Conservation (phyloP, 2,888 invertebrate genomes). For the Chorisops tibialis region DNA sequence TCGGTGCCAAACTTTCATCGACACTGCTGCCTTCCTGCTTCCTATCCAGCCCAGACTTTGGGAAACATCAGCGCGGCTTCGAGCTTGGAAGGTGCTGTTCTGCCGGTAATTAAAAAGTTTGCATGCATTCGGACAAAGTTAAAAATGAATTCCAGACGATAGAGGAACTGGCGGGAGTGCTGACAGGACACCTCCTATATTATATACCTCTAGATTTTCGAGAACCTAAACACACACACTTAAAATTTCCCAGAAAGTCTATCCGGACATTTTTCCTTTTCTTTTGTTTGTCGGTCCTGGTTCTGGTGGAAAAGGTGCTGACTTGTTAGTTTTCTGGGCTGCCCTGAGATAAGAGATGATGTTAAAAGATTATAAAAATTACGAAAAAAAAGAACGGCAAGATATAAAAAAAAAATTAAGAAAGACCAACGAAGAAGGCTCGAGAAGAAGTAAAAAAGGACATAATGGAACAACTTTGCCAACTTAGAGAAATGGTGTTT, state of each 20-base stretch:
- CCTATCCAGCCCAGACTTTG: too few species aligned
- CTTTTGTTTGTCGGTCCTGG: slow-evolving; percentile 9
- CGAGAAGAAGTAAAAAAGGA: background rate
- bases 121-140: slow-evolving; percentile 11
- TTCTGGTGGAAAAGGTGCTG: slow-evolving; percentile 14
- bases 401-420: background rate
- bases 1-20: too few species aligned
- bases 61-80: too few species aligned
- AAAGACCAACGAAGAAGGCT: background rate
- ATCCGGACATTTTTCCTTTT: slow-evolving; percentile 16
- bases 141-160: slow-evolving; percentile 15
- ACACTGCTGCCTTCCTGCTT: too few species aligned
- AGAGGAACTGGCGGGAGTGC: background rate
- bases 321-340: slow-evolving; percentile 4
- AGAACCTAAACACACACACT: background rate
- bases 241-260: background rate
- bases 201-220: too few species aligned
- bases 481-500: slow-evolving; percentile 19
- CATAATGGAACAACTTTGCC: slow-evolving; percentile 11
- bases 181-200: slow-evolving; percentile 8
- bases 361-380: background rate
- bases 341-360: background rate
- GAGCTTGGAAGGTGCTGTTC: too few species aligned
- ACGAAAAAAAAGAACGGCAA: background rate
- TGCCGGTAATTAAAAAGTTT: slow-evolving; percentile 23